Conservation (phyloP, 1,140 invertebrate genomes). For the Drosophila albomicans region DNA sequence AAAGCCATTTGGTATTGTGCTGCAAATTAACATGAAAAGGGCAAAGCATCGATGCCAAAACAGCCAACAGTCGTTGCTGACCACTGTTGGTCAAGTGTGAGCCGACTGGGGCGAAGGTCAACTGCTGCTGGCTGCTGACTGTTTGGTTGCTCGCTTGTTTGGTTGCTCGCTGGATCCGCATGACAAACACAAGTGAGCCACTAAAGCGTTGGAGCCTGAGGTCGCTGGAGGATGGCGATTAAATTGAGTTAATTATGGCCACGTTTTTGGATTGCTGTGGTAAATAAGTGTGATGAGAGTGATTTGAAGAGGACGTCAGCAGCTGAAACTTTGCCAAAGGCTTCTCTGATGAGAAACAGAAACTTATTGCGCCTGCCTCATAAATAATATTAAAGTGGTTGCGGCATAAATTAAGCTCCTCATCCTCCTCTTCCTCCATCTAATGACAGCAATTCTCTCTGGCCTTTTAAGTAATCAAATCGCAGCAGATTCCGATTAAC, state of each 20-base stretch:
- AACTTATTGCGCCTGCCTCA: constrained; percentile 30
- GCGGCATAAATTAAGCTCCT: constrained; percentile 23
- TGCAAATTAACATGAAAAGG: constrained; percentile 81
- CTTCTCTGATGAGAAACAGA: constrained; percentile 33
- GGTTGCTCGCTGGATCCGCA: constrained; percentile 8
- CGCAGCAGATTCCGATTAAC: constrained; percentile 14
- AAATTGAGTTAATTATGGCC: constrained; percentile 81
- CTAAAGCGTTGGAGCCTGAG: constrained; percentile 63
- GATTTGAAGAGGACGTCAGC: constrained; percentile 25
- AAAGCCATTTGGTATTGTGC: constrained; percentile 77
- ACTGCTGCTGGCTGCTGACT: constrained; percentile 1
- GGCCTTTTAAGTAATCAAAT: constrained; percentile 30
- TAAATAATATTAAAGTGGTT: constrained; percentile 48
- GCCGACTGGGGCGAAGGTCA: constrained; percentile 31
- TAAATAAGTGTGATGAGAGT: constrained; percentile 53
- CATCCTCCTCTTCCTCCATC: not conserved
- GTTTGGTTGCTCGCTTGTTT: not conserved
- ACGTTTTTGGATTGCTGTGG: constrained; percentile 55
- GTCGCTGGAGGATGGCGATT: constrained; percentile 50
- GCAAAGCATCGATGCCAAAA: constrained; percentile 66
- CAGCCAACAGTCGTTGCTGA: constrained; percentile 13
- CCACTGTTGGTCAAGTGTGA: constrained; percentile 45
- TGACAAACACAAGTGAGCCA: constrained; percentile 69
- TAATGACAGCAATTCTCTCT: constrained; percentile 25
- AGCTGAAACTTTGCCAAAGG: constrained; percentile 7